Base-by-base conservation (phyloP, 2,888 invertebrate species). In the Trachelus tabidus region DNA sequence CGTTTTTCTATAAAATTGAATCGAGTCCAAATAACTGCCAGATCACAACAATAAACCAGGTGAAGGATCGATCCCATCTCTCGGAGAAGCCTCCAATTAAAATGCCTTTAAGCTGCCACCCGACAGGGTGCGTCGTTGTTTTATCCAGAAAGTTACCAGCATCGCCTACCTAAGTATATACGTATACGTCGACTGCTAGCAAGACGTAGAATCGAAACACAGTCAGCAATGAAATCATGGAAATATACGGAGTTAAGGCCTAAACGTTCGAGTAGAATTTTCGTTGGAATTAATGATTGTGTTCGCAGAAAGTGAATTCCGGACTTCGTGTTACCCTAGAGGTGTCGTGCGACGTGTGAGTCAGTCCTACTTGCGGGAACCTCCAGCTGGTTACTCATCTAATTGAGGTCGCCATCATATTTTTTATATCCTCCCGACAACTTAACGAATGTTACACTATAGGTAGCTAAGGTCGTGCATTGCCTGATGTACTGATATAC, bases 351-450 rank as follows among this genome's bases (percentile, higher is more conserved):
- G 31, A 33, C 33, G 33, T 31, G 33, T 71, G 71, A 71, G 71
- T 71, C 71, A 71, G 71, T 31, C 2, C 34, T 34, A 33, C 33
- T 71, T 34, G 71, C 71, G 71, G 31, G 71, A 71, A 71, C 34
- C 71, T 34, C 71, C 71, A 71, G 71, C 34, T 34, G 71, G 71
- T 71, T 71, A 71, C 71, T 71, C 71, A 71, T 71, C 71, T 71
- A 71, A 71, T 71, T 34, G 71, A 71, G 71, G 71, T 23, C 71
- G 71, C 33, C 31, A 9, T 34, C 31, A 71, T 71, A 33, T 34
- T 71, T 71, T 71, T 71, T 71, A 31, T 34, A 71, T 6, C 34
- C 71, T 31, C 71, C 33, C 71, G 34, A 31, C 71, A 34, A 71
- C 34, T 71, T 71, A 34, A 71, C 34, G 33, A 71, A 71, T 34